Evolutionary conservation across 2,888 invertebrate species (phyloP).

Genomic region (Caenorhabditis doughertyi): DNA sequence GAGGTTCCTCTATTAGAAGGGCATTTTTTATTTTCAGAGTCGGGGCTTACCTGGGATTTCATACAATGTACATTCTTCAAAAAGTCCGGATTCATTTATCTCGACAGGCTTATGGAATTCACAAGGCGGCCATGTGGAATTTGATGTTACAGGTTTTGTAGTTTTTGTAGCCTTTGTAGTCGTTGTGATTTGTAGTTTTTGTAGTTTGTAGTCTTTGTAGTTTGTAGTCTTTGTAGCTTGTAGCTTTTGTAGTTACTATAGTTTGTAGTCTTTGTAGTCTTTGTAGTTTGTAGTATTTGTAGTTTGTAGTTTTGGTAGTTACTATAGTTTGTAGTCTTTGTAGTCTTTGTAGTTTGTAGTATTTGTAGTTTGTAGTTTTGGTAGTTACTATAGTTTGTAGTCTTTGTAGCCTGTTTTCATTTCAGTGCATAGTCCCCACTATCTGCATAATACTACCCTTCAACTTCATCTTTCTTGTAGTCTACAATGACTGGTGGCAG

Average conservation of each 20-base stretch:
- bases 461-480: constrained; percentile 41
- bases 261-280: background rate
- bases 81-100: constrained; percentile 30
- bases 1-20: constrained; percentile 23
- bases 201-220: constrained; percentile 23
- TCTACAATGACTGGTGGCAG: constrained; percentile 24
- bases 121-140: constrained; percentile 27
- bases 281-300: background rate
- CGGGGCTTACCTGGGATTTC: constrained; percentile 20
- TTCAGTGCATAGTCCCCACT: constrained; percentile 20
- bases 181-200: background rate
- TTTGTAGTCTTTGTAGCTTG: too few species aligned
- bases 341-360: background rate
- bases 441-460: constrained; percentile 32
- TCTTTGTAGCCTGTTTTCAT: background rate
- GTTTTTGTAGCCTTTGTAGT: background rate
- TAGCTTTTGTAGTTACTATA: background rate
- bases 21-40: constrained; percentile 14
- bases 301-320: background rate
- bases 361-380: background rate
- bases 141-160: constrained; percentile 28
- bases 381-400: background rate
- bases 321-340: background rate
- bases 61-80: constrained; percentile 33
- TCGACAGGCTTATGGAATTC: constrained; percentile 10